phyloP scores from a whole-genome alignment of 2,113 vertebrate genomes.

The Dasypus novemcinctus region DNA sequence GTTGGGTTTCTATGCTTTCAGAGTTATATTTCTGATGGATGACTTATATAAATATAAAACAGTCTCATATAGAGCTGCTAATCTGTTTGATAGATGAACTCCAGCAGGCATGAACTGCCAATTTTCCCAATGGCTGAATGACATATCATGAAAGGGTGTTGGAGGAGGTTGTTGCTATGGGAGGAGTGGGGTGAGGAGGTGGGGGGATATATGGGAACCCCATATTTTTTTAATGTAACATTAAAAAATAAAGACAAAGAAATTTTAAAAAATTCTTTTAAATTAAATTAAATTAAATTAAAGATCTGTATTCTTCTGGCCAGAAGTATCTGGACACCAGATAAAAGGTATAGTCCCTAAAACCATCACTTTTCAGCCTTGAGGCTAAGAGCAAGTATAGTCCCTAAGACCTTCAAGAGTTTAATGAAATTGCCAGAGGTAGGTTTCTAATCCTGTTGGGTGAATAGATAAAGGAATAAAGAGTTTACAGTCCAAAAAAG shows the following conservation, averaged over 20 bases:
- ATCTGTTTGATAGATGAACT: not conserved
- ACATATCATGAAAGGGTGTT: too few relatives aligned
- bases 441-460: not conserved
- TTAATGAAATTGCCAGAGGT: not conserved
- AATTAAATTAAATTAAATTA: too few relatives aligned
- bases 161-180: too few relatives aligned
- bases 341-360: not conserved
- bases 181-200: too few relatives aligned
- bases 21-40: slow-evolving; percentile 25
- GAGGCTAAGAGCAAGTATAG: not conserved
- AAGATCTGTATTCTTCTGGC: not conserved
- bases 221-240: too few relatives aligned
- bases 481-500: not conserved
- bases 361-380: not conserved
- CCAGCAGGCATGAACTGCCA: not conserved
- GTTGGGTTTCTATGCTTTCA: not conserved
- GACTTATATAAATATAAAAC: not conserved
- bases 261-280: too few relatives aligned
- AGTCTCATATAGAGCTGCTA: not conserved
- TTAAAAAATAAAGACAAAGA: too few relatives aligned
- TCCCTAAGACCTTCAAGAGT: not conserved
- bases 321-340: not conserved
- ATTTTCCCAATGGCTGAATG: not conserved
- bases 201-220: too few relatives aligned
- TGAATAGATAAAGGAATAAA: not conserved